Conservation (phyloP, 1,140 invertebrate species). For the Psix sp. region DNA sequence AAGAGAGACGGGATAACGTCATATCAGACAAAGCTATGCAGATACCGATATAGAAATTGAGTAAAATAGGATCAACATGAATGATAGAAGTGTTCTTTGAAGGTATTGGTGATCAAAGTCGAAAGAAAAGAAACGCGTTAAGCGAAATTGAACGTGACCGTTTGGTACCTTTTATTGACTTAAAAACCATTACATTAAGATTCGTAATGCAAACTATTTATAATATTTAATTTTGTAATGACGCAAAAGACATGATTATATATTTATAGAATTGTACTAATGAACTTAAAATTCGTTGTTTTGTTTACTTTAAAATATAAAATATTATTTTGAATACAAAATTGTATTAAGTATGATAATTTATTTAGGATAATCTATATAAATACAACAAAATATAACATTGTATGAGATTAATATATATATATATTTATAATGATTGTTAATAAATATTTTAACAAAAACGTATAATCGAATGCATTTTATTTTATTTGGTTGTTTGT, state of each 20-base stretch:
- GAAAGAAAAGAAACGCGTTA: constrained; percentile 45
- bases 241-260: constrained; percentile 2
- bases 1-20: constrained; percentile 41
- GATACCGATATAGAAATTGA: constrained; percentile 57
- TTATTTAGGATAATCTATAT: too few relatives aligned
- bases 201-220: constrained; percentile 26
- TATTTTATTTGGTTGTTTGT: too few relatives aligned
- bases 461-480: too few relatives aligned
- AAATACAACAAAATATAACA: too few relatives aligned
- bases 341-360: too few relatives aligned
- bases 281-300: too few relatives aligned
- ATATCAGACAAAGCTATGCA: constrained; percentile 57
- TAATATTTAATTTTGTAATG: constrained; percentile 39
- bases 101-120: constrained; percentile 49
- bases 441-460: too few relatives aligned
- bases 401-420: too few relatives aligned
- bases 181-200: constrained; percentile 40
- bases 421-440: too few relatives aligned
- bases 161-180: constrained; percentile 48
- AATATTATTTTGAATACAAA: too few relatives aligned
- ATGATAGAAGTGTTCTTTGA: constrained; percentile 56
- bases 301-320: too few relatives aligned
- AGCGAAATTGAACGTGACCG: constrained; percentile 54
- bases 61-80: constrained; percentile 58
- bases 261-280: too few relatives aligned